Conservation (phyloP, 2,888 invertebrate genomes). For the Chrysotoxum bicinctum region DNA sequence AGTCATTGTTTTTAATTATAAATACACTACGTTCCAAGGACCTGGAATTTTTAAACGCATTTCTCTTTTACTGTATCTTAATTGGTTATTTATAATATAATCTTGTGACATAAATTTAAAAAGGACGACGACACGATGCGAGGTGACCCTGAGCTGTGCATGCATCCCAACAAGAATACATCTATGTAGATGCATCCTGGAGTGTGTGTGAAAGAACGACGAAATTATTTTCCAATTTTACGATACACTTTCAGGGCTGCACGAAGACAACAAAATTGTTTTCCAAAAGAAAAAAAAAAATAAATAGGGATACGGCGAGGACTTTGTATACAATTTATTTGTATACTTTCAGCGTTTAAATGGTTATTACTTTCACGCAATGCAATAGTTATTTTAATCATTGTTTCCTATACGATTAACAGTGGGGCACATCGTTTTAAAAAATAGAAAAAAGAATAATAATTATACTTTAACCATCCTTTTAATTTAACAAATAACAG, state of each 20-base stretch:
- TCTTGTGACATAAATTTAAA: slow-evolving; percentile 12
- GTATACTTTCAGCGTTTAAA: slow-evolving; percentile 54
- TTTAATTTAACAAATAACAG: too few relatives aligned
- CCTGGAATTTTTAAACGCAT: slow-evolving; percentile 43
- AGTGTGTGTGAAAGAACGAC: not conserved
- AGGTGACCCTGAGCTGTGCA: not conserved
- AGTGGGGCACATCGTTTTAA: too few relatives aligned
- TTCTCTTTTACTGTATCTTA: slow-evolving; percentile 34
- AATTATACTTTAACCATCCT: too few relatives aligned
- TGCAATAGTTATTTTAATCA: slow-evolving; percentile 63
- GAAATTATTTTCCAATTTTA: slow-evolving; percentile 51
- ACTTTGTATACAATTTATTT: slow-evolving; percentile 1
- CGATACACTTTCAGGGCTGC: slow-evolving; percentile 24
- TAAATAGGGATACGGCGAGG: not conserved
- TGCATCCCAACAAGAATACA: slow-evolving; percentile 2
- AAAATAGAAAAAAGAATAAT: too few relatives aligned
- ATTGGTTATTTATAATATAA: slow-evolving; percentile 63
- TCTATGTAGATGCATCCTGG: not conserved
- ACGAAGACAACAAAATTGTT: slow-evolving; percentile 42
- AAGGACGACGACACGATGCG: not conserved
- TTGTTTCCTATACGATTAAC: slow-evolving; percentile 47
- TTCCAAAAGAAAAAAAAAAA: slow-evolving; percentile 1
- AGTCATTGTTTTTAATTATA: slow-evolving; percentile 54
- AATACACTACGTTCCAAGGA: not conserved
- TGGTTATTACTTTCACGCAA: slow-evolving; percentile 64